Base-by-base conservation (phyloP, 1,140 invertebrate species). In the Atta cephalotes region DNA sequence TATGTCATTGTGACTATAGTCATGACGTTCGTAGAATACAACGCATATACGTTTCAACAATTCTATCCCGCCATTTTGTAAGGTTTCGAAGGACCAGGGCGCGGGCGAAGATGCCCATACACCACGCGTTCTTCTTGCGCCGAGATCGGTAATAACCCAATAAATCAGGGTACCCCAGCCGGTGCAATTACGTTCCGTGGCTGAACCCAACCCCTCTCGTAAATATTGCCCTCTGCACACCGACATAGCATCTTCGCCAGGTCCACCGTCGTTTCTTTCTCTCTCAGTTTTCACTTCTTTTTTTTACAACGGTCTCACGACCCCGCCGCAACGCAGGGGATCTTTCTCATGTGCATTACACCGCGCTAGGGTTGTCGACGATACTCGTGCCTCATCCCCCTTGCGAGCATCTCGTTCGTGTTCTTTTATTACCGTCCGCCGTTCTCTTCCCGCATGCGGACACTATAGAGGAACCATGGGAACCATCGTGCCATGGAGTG, bases 141-240 rank as follows among this genome's bases (percentile, higher is more conserved):
- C 56, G 87, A 90, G 91, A 92, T 92, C 91, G 78, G 92, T 94
- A 94, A 94, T 94, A 93, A 94, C 90, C 93, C 93, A 94, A 94
- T 94, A 94, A 94, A 94, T 94, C 93, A 94, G 92, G 81, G 90
- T 91, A 92, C 87, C 81, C 93, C 89, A 85, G 92, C 87, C 91
- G 87, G 90, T 94, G 93, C 94, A 94, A 94, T 94, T 94, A 94
- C 92, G 89, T 90, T 88, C 86, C 86, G 86, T 88, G 90, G 89
- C 58, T 91, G 87, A 92, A 93, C 91, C 93, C 91, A 93, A 91
- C 93, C 92, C 93, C 93, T 93, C 93, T 94, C 93, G 94, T 94
- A 94, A 94, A 94, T 94, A 94, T 94, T 92, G 92, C 93, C 88
- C 90, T 90, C 88, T 84, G 56, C 81, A 71, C 85, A 77, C 74